phyloP scores from a whole-genome alignment of 2,888 invertebrate species.

The Allacma fusca region DNA sequence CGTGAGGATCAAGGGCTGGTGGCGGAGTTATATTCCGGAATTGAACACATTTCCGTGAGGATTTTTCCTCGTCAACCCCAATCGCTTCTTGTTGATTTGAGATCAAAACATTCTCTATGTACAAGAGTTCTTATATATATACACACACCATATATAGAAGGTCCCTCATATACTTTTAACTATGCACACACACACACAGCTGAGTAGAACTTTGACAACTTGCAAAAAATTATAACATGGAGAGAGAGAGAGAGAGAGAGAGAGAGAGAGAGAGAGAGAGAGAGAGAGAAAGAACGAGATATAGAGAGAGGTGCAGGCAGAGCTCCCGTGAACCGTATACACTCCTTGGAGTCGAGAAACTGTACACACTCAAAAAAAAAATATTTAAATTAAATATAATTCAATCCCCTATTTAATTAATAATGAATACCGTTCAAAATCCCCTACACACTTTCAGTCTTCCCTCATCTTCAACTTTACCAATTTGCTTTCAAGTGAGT shows the following conservation, averaged over 20 bases:
- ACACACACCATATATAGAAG: background rate
- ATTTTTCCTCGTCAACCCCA: constrained; percentile 9
- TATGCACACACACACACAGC: no score
- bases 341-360: no score
- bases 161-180: no score
- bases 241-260: background rate
- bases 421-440: no score
- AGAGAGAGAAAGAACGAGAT: background rate
- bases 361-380: no score
- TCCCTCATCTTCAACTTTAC: background rate
- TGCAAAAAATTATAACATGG: constrained; percentile 16
- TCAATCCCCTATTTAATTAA: no score
- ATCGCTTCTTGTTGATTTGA: background rate
- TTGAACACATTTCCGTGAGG: background rate
- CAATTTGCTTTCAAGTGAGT: background rate
- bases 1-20: background rate
- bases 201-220: background rate
- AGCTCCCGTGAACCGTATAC: background rate
- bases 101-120: background rate
- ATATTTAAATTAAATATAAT: no score
- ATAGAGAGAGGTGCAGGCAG: background rate
- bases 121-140: background rate
- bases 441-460: no score
- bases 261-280: background rate
- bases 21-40: background rate